Evolutionary conservation across 2,797 vertebrate species (phyloP), one percentile per base, ranked within the genome.

Genomic region (Fratercula arctica): DNA sequence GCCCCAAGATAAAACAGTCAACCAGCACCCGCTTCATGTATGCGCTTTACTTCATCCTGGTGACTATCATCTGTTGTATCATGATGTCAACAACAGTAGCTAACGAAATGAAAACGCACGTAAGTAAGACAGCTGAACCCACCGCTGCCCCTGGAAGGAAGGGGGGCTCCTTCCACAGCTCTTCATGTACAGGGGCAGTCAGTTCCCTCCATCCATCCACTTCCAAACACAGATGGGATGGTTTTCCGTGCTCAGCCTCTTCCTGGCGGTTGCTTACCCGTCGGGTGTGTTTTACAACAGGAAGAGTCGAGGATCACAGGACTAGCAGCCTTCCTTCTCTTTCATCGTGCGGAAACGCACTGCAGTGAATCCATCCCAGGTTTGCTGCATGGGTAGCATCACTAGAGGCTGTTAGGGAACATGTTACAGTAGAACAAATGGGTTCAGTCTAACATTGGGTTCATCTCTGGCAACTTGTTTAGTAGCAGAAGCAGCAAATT

Each of bases 1-100:
- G 99, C 96, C 99, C 99, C 46, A 99, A 98, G 98, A 98, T 99
- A 97, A 99, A 99, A 67, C 99, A 99, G 97, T 99, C 99, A n/a
- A 99, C 99, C 4, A 98, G 98, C 33, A 99, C 99, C 17, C 99
- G 99, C 53, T 96, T 99, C 97, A 99, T 99, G 99, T 99, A 99
- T 1, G 98, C 99, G 0, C 95, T 99, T 16, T 99, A 98, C 97
- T 99, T 99, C 98, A 98, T 99, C 95, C 97, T 99, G 92, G 98
- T 99, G 87, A 98, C 99, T 20, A 11, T 98, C 94, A 96, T 99
- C 97, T 99, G 99, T 92, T 98, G 98, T 74, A 26, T 99, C 97
- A 99, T 99, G 99, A 99, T 99, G 99, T 99, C 99, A 2, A 98
- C 98, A 28, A 99, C 98, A 0, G 99, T 99, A 86, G 98, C 98